These are phyloP conservation scores for Eulemur rubriventer DNA, from an alignment of 2,797 vertebrate species.

Conservation along the genomic window DNA sequence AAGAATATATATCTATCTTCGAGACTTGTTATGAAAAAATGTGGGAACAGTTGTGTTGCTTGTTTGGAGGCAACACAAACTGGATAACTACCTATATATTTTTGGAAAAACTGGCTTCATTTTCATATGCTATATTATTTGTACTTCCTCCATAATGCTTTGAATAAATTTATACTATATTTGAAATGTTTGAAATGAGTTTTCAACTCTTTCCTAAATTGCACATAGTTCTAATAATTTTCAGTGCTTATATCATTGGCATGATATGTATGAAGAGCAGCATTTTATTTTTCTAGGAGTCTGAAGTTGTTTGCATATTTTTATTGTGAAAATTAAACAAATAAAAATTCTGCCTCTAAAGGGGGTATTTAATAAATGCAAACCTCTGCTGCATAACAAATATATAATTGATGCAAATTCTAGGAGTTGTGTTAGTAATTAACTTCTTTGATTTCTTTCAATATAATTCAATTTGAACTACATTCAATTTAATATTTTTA, in stretches of 20 bases:
- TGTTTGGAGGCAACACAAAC: neutral
- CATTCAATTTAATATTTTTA: neutral
- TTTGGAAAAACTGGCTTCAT: neutral
- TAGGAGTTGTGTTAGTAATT: neutral
- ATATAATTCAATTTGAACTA: neutral
- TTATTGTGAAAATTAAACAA: neutral
- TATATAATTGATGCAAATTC: neutral
- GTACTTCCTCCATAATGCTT: neutral
- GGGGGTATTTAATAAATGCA: neutral
- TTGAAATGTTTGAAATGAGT: neutral
- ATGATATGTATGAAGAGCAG: neutral
- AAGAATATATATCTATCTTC: neutral
- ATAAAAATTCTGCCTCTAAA: neutral
- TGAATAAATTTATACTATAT: neutral
- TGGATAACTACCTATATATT: neutral
- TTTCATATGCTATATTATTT: neutral
- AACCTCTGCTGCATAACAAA: neutral
- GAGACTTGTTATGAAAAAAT: neutral
- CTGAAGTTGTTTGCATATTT: neutral
- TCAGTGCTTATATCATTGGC: neutral
- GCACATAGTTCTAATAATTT: neutral
- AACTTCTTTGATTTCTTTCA: neutral
- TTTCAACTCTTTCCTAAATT: neutral
- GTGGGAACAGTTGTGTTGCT: neutral
- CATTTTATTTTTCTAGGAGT: neutral